These are phyloP conservation scores for Petrocephalus microphthalmus DNA, from an alignment of 2,113 vertebrate species.

Conservation along the genomic window DNA sequence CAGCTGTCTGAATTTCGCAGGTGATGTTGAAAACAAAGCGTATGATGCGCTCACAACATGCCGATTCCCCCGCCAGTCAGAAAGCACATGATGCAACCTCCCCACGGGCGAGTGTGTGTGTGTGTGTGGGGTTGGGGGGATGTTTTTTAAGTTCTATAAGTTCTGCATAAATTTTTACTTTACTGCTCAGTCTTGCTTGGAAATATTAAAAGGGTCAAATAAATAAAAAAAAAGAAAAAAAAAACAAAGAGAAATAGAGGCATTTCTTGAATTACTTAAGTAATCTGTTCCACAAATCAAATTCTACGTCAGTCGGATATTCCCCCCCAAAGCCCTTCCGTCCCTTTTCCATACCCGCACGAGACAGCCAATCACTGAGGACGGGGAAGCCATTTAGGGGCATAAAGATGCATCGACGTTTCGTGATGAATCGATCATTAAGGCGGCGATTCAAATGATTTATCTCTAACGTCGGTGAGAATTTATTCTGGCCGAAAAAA, in stretches of 20 bases:
- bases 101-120: background rate
- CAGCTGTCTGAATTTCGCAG: slow-evolving; percentile 8
- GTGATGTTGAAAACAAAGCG: background rate
- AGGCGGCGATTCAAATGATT: background rate
- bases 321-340: background rate
- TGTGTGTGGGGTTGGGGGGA: background rate
- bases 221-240: background rate
- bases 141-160: background rate
- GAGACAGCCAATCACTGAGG: background rate
- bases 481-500: background rate
- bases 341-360: background rate
- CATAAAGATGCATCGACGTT: background rate
- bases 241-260: background rate
- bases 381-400: background rate
- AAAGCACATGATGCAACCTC: slow-evolving; percentile 4
- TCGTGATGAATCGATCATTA: background rate
- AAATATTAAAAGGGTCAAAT: background rate
- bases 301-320: background rate
- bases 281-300: background rate
- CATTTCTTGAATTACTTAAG: background rate
- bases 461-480: background rate
- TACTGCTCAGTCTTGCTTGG: background rate
- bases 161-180: background rate
- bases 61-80: background rate
- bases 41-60: background rate